These are phyloP conservation scores for Lordiphosa stackelbergi DNA, from an alignment of 1,140 invertebrate species.

Conservation along the genomic window DNA sequence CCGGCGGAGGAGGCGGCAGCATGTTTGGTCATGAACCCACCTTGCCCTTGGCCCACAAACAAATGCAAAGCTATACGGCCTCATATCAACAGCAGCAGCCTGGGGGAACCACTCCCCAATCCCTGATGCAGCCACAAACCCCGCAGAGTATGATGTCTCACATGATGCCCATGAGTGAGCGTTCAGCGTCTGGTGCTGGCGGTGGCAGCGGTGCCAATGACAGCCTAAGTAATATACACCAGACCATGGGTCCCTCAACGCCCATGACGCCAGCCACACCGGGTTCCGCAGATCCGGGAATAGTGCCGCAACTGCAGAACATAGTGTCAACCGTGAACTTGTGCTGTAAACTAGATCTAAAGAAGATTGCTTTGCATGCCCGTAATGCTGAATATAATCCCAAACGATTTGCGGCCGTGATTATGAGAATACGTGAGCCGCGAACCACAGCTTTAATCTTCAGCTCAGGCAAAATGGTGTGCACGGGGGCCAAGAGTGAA, in stretches of 20 bases:
- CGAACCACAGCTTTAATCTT: constrained; percentile 99
- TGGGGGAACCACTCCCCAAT: constrained; percentile 83
- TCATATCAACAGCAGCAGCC: constrained; percentile 53
- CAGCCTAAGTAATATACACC: constrained; percentile 78
- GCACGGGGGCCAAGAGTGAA: constrained; percentile 99
- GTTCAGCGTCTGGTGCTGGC: constrained; percentile 57
- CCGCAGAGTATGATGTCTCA: constrained; percentile 93
- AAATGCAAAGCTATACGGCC: constrained; percentile 79
- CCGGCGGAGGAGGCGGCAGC: constrained; percentile 32
- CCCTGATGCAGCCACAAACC: constrained; percentile 90
- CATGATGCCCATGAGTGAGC: constrained; percentile 82
- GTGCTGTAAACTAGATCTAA: constrained; percentile 95
- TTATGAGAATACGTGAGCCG: constrained; percentile 99
- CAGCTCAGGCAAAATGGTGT: constrained; percentile 99
- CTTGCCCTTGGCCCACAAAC: constrained; percentile 80
- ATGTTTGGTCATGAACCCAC: constrained; percentile 67
- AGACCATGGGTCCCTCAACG: constrained; percentile 87
- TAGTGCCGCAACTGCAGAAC: constrained; percentile 95
- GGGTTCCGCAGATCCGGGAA: constrained; percentile 94
- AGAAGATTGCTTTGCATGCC: constrained; percentile 98
- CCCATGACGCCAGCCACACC: constrained; percentile 97
- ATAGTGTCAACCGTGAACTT: constrained; percentile 99
- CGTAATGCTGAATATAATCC: constrained; percentile 99
- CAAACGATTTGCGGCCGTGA: constrained; percentile 99
- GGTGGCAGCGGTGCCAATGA: constrained; percentile 47